Evolutionary conservation across 2,113 vertebrate genomes (phyloP).

Genomic region (Collichthys lucidus): DNA sequence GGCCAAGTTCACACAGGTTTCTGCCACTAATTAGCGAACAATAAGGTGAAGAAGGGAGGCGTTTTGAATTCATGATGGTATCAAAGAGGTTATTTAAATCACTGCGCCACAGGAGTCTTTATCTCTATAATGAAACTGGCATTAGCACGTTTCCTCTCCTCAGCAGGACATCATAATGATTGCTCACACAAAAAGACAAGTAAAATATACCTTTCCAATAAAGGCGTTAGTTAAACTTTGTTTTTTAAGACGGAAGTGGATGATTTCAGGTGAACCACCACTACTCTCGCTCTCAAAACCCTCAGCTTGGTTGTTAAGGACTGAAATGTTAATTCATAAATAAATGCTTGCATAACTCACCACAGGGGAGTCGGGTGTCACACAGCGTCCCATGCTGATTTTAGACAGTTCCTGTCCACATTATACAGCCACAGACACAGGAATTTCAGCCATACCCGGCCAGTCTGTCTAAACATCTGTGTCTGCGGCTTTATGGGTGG

Average conservation of each 20-base stretch:
- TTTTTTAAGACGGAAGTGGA: slow-evolving; percentile 5
- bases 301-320: slow-evolving; percentile 15
- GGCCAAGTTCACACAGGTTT: slow-evolving; percentile 61
- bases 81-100: slow-evolving; percentile 63
- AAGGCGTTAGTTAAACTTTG: slow-evolving; percentile 24
- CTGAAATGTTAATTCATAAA: slow-evolving; percentile 44
- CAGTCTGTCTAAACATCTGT: slow-evolving; percentile 52
- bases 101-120: slow-evolving; percentile 40
- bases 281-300: slow-evolving; percentile 10
- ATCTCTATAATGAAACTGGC: slow-evolving; percentile 45
- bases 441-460: slow-evolving; percentile 14
- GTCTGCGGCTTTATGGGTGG: slow-evolving; percentile 55
- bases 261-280: background rate
- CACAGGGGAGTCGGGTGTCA: slow-evolving; percentile 48
- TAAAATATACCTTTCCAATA: slow-evolving; percentile 44
- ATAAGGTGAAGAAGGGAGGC: slow-evolving; percentile 54
- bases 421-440: slow-evolving; percentile 4
- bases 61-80: slow-evolving; percentile 55
- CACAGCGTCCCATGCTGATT: slow-evolving; percentile 47
- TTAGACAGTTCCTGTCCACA: slow-evolving; percentile 25
- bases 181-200: slow-evolving; percentile 34
- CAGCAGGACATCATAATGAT: slow-evolving; percentile 27
- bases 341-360: slow-evolving; percentile 45
- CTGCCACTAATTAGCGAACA: slow-evolving; percentile 74
- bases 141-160: slow-evolving; percentile 42